A percentile compares a stretch with the other conserved stretches of the same genome.
Evolutionary conservation across 2,888 invertebrate species (phyloP).

Genomic region (Merodon equestris): DNA sequence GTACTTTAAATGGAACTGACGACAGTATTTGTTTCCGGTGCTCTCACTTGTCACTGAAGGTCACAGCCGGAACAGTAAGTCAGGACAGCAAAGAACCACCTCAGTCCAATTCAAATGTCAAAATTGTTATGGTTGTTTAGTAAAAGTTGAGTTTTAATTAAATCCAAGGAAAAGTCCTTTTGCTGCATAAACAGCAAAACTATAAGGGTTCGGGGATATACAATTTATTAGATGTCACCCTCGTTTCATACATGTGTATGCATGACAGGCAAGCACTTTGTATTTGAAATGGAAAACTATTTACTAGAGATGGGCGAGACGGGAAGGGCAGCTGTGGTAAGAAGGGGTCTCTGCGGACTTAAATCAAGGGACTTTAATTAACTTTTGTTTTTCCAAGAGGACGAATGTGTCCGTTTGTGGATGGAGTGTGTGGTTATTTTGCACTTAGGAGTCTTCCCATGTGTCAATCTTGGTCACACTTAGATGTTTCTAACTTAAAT

Average conservation of each 20-base stretch:
- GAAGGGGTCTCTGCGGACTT: slow-evolving; percentile 29
- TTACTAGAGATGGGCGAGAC: background rate
- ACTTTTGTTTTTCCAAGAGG: slow-evolving; percentile 30
- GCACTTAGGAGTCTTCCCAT: slow-evolving; percentile 26
- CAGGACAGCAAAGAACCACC: no score
- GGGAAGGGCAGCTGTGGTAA: slow-evolving; percentile 16
- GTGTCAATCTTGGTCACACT: slow-evolving; percentile 36
- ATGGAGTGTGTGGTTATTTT: slow-evolving; percentile 23
- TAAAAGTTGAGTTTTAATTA: slow-evolving; percentile 1
- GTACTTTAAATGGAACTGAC: no score
- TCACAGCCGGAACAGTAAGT: no score
- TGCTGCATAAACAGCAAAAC: background rate
- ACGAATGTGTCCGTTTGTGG: background rate
- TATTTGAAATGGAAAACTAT: background rate
- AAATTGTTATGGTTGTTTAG: no score
- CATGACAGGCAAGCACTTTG: background rate
- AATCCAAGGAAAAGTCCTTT: background rate
- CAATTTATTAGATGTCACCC: background rate
- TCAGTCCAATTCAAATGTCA: no score
- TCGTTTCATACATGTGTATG: background rate
- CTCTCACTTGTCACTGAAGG: no score
- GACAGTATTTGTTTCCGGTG: no score
- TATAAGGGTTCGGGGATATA: background rate
- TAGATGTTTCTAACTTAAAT: slow-evolving; percentile 11
- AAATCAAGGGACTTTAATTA: slow-evolving; percentile 48